These are phyloP conservation scores for Cephalotes varians DNA, from an alignment of 2,888 invertebrate species.

Conservation along the genomic window DNA sequence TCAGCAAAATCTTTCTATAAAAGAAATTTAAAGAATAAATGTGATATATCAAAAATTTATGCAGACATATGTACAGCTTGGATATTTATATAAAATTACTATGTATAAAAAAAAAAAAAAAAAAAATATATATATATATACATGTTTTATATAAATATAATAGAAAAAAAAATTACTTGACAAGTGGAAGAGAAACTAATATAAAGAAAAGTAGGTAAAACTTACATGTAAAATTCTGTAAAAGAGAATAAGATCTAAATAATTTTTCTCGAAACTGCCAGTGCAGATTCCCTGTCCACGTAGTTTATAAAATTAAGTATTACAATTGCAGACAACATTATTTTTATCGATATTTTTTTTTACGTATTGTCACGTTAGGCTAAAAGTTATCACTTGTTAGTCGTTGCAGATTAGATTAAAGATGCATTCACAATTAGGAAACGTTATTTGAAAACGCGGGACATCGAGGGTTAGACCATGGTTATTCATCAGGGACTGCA, in stretches of 20 bases:
- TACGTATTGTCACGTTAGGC: not conserved
- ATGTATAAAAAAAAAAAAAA: no score
- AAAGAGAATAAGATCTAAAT: not conserved
- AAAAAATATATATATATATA: no score
- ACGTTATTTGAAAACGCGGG: slow-evolving; percentile 63
- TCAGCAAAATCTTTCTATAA: not conserved
- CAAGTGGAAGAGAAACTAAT: not conserved
- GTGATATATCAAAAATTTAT: not conserved
- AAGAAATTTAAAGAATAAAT: not conserved
- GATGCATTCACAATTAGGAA: slow-evolving; percentile 64
- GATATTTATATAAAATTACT: no score
- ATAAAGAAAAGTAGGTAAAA: not conserved
- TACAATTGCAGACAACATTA: not conserved
- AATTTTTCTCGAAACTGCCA: not conserved
- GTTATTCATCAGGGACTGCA: slow-evolving; percentile 52
- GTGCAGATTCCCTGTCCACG: not conserved
- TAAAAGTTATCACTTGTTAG: not conserved
- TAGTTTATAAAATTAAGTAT: not conserved
- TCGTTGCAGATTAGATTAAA: slow-evolving; percentile 34
- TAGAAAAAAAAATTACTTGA: not conserved
- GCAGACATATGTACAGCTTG: not conserved
- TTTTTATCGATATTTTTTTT: not conserved
- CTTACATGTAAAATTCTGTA: not conserved
- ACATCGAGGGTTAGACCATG: slow-evolving; percentile 6
- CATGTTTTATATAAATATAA: no score